Evolutionary conservation across 2,113 vertebrate species (phyloP).

Genomic region (Montifringilla adamsi): DNA sequence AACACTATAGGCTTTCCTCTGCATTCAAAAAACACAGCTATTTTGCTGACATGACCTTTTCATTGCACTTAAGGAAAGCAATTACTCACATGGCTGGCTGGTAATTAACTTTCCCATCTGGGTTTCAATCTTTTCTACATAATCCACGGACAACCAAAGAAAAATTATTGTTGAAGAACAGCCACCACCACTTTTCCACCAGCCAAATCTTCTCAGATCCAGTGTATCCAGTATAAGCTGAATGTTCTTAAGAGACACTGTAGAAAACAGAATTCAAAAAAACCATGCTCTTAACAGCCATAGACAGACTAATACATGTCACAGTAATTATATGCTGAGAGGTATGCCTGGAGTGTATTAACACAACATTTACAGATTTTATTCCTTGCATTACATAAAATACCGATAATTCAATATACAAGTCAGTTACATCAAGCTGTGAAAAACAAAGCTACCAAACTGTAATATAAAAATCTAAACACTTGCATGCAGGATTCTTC

Average conservation of each 20-base stretch:
- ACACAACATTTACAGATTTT: neutral
- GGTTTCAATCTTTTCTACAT: constrained; percentile 69
- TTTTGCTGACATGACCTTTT: neutral
- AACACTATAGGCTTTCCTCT: neutral
- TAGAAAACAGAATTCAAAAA: constrained; percentile 16
- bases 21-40: neutral
- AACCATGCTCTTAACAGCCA: neutral
- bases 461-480: neutral
- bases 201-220: constrained; percentile 74
- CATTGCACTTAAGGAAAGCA: neutral
- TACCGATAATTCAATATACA: neutral
- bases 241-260: constrained; percentile 65
- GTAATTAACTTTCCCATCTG: constrained; percentile 55
- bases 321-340: neutral
- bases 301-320: neutral
- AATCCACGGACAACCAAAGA: constrained; percentile 78
- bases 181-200: constrained; percentile 65
- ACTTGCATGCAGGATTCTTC: neutral
- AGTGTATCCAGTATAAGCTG: constrained; percentile 70
- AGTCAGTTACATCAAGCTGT: neutral
- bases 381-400: neutral
- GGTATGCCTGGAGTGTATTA: neutral
- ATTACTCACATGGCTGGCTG: constrained; percentile 73
- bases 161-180: constrained; percentile 68
- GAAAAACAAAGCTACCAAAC: neutral